Conservation (phyloP, 2,797 vertebrate species). For the Mormyrops boulengeri region DNA sequence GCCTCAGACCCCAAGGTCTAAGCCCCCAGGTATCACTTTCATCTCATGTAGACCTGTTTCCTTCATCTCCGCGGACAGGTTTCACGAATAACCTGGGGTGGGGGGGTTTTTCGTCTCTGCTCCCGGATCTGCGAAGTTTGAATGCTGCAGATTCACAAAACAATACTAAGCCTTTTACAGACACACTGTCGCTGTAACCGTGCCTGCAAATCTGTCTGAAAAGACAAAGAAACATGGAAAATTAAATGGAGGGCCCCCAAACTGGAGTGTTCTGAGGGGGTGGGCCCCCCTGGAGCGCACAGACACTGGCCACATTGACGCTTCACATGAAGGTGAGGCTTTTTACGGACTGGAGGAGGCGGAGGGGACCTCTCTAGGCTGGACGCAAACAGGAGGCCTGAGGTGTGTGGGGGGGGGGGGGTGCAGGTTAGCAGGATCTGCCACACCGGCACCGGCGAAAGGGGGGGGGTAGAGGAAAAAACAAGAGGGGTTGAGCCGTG, state of each 20-base stretch:
- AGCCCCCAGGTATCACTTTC: slow-evolving; percentile 14
- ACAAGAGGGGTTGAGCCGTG: no score
- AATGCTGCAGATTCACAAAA: not conserved
- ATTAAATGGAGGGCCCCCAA: not conserved
- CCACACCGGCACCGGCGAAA: not conserved
- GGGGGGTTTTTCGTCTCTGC: not conserved
- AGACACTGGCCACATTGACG: not conserved
- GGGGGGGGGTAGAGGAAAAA: no score
- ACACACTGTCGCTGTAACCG: not conserved
- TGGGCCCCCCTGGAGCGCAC: not conserved
- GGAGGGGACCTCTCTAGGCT: not conserved
- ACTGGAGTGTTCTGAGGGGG: not conserved
- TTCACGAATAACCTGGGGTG: not conserved
- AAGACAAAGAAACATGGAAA: not conserved
- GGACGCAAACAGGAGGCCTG: not conserved
- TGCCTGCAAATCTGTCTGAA: not conserved
- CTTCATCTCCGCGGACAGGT: not conserved
- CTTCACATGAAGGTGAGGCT: not conserved
- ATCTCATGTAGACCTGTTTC: not conserved
- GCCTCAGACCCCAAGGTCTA: not conserved
- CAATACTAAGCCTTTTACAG: not conserved
- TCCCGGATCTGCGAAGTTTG: not conserved
- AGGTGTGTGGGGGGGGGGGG: not conserved
- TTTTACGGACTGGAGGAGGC: not conserved
- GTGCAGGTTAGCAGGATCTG: not conserved